These are phyloP conservation scores for Thecophora atra DNA, from an alignment of 2,888 invertebrate genomes.

Conservation along the genomic window DNA sequence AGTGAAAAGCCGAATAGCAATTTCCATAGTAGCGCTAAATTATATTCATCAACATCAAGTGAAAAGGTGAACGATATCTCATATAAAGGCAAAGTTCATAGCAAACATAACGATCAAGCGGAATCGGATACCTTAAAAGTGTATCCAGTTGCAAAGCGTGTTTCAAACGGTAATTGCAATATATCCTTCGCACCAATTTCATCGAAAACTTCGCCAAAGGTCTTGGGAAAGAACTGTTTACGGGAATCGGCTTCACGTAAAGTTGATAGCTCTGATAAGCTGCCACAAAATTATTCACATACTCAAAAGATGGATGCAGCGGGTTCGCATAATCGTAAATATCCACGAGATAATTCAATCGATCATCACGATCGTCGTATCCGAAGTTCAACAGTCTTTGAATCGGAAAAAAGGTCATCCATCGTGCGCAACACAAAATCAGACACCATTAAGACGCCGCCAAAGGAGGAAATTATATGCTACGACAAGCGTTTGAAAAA, in stretches of 20 bases:
- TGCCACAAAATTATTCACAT: slow-evolving; percentile 44
- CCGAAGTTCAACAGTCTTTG: slow-evolving; percentile 30
- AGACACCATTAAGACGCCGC: slow-evolving; percentile 40
- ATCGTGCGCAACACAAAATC: slow-evolving; percentile 45
- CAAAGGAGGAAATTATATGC: slow-evolving; percentile 47
- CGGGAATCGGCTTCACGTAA: slow-evolving; percentile 28
- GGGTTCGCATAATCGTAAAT: slow-evolving; percentile 14
- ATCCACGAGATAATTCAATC: not conserved
- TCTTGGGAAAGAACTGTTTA: not conserved
- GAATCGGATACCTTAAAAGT: slow-evolving; percentile 26
- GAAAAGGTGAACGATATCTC: slow-evolving; percentile 8
- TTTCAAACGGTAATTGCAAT: slow-evolving; percentile 50
- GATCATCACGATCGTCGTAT: slow-evolving; percentile 31
- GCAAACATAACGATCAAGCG: slow-evolving; percentile 25
- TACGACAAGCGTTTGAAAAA: slow-evolving; percentile 53
- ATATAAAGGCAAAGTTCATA: slow-evolving; percentile 21
- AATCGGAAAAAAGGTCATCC: slow-evolving; percentile 26
- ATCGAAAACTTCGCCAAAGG: slow-evolving; percentile 16
- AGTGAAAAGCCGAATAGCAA: too few relatives aligned
- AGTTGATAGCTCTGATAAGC: slow-evolving; percentile 31
- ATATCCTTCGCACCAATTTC: slow-evolving; percentile 16
- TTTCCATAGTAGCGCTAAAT: slow-evolving; percentile 17
- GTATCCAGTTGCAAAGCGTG: slow-evolving; percentile 47
- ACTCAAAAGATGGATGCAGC: slow-evolving; percentile 39
- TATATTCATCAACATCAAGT: not conserved